These are phyloP conservation scores for Onychomys arenicola DNA, from an alignment of 2,797 vertebrate species.

Conservation along the genomic window DNA sequence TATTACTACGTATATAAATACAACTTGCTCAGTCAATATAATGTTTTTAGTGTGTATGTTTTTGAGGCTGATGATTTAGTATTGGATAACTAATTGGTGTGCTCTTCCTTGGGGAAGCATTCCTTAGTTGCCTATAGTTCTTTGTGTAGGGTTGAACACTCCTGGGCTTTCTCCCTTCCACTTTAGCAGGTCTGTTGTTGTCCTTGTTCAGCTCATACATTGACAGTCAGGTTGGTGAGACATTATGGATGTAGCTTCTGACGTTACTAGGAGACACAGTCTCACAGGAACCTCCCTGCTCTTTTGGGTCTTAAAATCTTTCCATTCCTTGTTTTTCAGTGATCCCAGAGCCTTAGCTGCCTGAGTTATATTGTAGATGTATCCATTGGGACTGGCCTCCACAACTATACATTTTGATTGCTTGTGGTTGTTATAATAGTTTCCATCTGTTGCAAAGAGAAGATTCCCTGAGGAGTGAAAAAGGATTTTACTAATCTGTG, in stretches of 20 bases:
- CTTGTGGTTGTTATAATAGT: neutral
- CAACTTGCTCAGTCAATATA: neutral
- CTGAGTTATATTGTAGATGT: neutral
- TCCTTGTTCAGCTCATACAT: neutral
- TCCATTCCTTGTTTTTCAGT: neutral
- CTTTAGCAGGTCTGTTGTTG: neutral
- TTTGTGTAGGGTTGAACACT: too few relatives aligned
- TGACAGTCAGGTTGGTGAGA: neutral
- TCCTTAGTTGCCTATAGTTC: neutral
- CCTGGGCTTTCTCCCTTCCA: neutral
- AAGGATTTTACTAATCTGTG: neutral
- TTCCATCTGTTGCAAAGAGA: neutral
- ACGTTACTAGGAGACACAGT: neutral
- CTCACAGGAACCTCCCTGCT: neutral
- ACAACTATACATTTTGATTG: neutral
- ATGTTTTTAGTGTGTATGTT: neutral
- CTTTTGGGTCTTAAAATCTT: neutral
- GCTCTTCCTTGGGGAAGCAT: neutral
- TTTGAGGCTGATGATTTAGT: neutral
- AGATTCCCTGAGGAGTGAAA: neutral
- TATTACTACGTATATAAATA: neutral
- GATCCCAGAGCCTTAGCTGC: neutral
- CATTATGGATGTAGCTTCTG: neutral
- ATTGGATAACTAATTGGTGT: neutral
- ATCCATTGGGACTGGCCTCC: neutral